Conservation (phyloP, 2,113 vertebrate genomes). For the Alethe castanea region DNA sequence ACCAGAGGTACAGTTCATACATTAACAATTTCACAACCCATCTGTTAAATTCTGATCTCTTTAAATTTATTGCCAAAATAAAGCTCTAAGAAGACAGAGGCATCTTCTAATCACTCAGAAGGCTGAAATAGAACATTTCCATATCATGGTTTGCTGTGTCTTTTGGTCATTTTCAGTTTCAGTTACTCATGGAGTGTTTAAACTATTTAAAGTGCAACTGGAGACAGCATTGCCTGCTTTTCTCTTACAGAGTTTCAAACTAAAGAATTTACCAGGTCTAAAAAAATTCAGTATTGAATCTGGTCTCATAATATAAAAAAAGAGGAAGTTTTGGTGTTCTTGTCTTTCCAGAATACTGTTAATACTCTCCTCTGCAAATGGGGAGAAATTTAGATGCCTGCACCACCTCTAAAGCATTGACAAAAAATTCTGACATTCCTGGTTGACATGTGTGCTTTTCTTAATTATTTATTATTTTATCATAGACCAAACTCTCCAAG, state of each 20-base stretch:
- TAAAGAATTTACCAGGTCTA: not conserved
- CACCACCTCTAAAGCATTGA: not conserved
- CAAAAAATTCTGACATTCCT: not conserved
- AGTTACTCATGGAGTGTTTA: not conserved
- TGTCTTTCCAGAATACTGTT: not conserved
- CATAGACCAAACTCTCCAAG: not conserved
- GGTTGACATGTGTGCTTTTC: not conserved
- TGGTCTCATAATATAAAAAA: not conserved
- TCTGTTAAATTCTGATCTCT: constrained; percentile 11
- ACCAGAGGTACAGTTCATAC: not conserved
- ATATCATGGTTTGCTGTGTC: not conserved
- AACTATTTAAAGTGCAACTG: not conserved
- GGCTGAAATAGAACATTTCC: not conserved
- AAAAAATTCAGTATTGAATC: not conserved
- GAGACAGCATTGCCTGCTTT: not conserved
- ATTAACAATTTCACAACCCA: constrained; percentile 9
- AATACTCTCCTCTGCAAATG: not conserved
- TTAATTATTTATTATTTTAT: not conserved
- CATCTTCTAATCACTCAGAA: not conserved
- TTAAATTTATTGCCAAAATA: not conserved
- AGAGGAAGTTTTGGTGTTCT: not conserved
- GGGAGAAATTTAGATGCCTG: not conserved
- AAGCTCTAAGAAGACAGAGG: not conserved
- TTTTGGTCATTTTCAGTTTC: not conserved
- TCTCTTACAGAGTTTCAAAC: not conserved